Evolutionary conservation across 2,888 invertebrate genomes (phyloP).

Genomic region (Lamellibrachia columna): DNA sequence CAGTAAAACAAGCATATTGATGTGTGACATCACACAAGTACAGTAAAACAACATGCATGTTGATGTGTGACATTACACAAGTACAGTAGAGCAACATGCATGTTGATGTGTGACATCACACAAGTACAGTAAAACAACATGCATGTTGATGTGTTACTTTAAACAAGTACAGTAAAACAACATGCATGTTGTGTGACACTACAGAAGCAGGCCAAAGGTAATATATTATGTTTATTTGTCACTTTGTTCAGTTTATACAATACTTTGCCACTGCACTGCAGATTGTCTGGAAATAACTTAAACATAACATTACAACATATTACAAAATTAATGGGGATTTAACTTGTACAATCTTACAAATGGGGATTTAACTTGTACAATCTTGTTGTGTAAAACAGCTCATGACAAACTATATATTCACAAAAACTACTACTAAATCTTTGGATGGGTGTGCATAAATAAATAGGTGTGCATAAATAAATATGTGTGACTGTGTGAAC

Average conservation of each 20-base stretch:
- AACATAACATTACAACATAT: not conserved
- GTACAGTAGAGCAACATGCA: too few relatives aligned
- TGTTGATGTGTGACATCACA: too few relatives aligned
- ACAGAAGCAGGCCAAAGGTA: not conserved
- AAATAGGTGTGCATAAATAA: too few relatives aligned
- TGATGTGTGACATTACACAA: too few relatives aligned
- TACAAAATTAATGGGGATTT: too few relatives aligned
- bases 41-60: too few relatives aligned
- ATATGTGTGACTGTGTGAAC: not conserved
- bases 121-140: not conserved
- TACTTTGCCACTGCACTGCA: not conserved
- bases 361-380: too few relatives aligned
- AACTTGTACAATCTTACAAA: too few relatives aligned
- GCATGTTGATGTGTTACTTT: not conserved
- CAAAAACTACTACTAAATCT: not conserved
- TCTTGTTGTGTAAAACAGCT: too few relatives aligned
- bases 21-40: too few relatives aligned
- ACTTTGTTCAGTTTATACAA: not conserved
- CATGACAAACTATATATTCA: not conserved
- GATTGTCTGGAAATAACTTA: not conserved
- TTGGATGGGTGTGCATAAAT: not conserved
- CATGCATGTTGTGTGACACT: not conserved
- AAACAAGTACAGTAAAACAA: not conserved
- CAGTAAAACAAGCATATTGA: too few relatives aligned
- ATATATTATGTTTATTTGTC: not conserved